Percentiles rank a stretch among this genome's conserved stretches.
These are phyloP conservation scores for Microtus pennsylvanicus DNA, from an alignment of 2,113 vertebrate genomes.

Conservation along the genomic window DNA sequence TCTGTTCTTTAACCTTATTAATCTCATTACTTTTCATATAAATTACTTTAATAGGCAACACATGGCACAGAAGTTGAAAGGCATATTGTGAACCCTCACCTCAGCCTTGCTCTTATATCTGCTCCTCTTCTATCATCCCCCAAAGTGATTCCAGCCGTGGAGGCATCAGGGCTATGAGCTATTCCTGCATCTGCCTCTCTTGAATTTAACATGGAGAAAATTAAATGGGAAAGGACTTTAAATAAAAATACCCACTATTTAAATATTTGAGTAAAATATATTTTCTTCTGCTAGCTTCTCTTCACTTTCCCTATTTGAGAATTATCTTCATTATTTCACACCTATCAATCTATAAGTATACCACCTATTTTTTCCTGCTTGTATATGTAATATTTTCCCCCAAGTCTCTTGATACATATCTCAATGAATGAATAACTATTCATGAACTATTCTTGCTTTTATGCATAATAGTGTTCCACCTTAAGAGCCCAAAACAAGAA, in stretches of 20 bases:
- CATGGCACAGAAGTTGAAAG: not conserved
- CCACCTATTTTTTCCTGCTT: not conserved
- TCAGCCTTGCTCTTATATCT: not conserved
- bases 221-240: not conserved
- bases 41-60: conserved; percentile 25
- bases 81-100: not conserved
- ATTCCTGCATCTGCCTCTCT: not conserved
- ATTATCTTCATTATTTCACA: conserved; percentile 30
- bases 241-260: not conserved
- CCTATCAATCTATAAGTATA: not conserved
- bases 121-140: not conserved
- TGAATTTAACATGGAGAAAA: not conserved
- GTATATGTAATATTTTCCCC: not conserved
- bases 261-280: not conserved
- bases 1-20: not conserved
- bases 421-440: not conserved
- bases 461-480: not conserved
- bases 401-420: conserved; percentile 38
- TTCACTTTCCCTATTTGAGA: conserved; percentile 26
- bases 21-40: conserved; percentile 33
- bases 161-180: not conserved
- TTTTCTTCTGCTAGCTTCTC: conserved; percentile 35
- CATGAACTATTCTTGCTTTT: conserved; percentile 35
- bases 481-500: conserved; percentile 16
- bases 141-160: not conserved